phyloP scores from a whole-genome alignment of 2,113 vertebrate species.

The Melanotaenia duboulayi region DNA sequence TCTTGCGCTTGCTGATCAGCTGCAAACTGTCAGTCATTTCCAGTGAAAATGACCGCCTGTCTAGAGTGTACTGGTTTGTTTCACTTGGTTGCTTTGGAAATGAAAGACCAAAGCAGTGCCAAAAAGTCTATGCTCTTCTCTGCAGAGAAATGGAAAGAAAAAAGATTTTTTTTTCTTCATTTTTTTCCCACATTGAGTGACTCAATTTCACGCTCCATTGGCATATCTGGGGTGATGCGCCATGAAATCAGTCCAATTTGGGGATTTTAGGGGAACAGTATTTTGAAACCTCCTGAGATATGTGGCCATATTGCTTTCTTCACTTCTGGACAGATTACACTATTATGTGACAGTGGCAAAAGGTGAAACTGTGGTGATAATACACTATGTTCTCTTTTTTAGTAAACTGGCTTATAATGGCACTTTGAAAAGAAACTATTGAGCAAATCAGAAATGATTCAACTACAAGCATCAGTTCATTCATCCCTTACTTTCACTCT shows the following conservation, averaged over 20 bases:
- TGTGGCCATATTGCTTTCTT: slow-evolving; percentile 80
- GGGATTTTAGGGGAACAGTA: slow-evolving; percentile 84
- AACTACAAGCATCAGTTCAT: slow-evolving; percentile 36
- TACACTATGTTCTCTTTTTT: slow-evolving; percentile 47
- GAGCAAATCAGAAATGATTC: slow-evolving; percentile 54
- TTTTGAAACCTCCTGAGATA: slow-evolving; percentile 85
- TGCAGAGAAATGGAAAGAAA: slow-evolving; percentile 64
- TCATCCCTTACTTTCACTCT: slow-evolving; percentile 14
- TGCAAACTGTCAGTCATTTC: slow-evolving; percentile 51
- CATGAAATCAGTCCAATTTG: slow-evolving; percentile 86
- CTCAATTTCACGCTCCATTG: slow-evolving; percentile 88
- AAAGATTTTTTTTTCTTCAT: slow-evolving; percentile 59
- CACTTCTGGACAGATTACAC: slow-evolving; percentile 77
- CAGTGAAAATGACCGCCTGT: slow-evolving; percentile 55
- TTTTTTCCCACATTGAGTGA: slow-evolving; percentile 82
- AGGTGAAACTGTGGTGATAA: slow-evolving; percentile 67
- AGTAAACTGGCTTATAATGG: slow-evolving; percentile 63
- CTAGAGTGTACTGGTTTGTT: slow-evolving; percentile 57
- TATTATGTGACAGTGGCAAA: slow-evolving; percentile 76
- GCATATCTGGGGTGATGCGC: slow-evolving; percentile 83
- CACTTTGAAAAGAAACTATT: slow-evolving; percentile 45
- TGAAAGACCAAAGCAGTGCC: slow-evolving; percentile 55
- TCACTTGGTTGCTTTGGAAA: slow-evolving; percentile 64
- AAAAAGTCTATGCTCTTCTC: slow-evolving; percentile 46
- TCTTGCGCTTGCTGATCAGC: slow-evolving; percentile 52